A percentile compares a stretch with the other conserved stretches of the same genome.
These are phyloP conservation scores for Vireo altiloquus DNA, from an alignment of 2,113 vertebrate genomes.

Conservation along the genomic window DNA sequence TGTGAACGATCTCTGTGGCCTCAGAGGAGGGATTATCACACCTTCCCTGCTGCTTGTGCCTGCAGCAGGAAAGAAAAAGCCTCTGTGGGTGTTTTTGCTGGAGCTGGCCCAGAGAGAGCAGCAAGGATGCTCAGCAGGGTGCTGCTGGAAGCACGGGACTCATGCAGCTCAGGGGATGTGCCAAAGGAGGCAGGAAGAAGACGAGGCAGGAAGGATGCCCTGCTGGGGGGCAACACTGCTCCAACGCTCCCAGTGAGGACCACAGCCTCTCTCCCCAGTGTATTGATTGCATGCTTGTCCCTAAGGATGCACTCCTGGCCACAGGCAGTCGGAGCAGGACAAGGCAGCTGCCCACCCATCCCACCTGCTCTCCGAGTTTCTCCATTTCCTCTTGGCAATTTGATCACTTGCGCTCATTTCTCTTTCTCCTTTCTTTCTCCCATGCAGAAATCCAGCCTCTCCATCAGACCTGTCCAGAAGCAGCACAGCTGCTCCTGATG, in stretches of 20 bases:
- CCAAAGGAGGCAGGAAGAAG: neutral
- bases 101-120: neutral
- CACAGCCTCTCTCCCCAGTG: accelerated
- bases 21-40: neutral
- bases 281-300: neutral
- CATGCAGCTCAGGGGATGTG: neutral
- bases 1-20: neutral
- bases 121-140: neutral
- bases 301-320: neutral
- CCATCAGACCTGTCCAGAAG: neutral
- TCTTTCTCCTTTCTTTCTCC: neutral
- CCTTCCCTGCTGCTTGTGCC: neutral
- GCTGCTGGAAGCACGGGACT: neutral
- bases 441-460: neutral
- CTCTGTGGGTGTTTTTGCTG: neutral
- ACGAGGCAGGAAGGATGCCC: neutral
- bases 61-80: neutral
- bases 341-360: neutral
- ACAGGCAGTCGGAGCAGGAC: accelerated
- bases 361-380: neutral
- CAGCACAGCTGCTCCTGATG: neutral
- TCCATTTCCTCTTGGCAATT: neutral
- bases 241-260: neutral
- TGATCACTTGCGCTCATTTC: accelerated
- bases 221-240: neutral